Evolutionary conservation across 2,797 vertebrate genomes (phyloP).

Genomic region (Galagoides demidoff): DNA sequence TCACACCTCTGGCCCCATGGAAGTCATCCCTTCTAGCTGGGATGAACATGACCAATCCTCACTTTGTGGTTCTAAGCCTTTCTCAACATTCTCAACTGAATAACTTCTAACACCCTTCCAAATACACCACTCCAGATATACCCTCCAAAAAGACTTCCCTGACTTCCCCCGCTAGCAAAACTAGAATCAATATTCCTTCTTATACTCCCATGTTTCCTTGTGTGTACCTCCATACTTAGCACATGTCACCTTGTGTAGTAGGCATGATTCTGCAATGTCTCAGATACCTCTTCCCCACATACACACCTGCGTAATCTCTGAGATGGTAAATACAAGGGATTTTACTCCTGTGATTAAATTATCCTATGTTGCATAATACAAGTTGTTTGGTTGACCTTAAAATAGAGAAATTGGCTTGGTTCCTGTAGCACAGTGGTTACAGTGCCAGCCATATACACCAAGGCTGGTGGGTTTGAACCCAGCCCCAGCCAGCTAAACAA

Average conservation of each 20-base stretch:
- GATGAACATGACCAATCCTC: not conserved
- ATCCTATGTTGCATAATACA: not conserved
- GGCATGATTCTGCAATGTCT: not conserved
- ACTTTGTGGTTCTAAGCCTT: not conserved
- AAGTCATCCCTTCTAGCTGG: not conserved
- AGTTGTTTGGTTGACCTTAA: not conserved
- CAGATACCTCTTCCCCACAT: fast-evolving
- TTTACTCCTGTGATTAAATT: not conserved
- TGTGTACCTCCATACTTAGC: not conserved
- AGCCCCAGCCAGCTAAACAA: no score
- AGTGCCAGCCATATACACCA: no score
- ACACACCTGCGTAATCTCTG: not conserved
- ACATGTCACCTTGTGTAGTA: not conserved
- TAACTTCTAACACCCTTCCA: not conserved
- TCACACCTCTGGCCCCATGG: not conserved
- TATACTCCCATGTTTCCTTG: not conserved
- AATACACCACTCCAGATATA: not conserved
- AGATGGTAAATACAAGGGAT: not conserved
- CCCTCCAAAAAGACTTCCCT: not conserved
- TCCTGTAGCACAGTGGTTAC: no score
- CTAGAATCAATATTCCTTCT: not conserved
- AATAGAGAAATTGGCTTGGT: not conserved
- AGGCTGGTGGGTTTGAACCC: no score
- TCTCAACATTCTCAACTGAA: not conserved
- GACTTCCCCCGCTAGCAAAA: not conserved